phyloP scores from a whole-genome alignment of 2,113 vertebrate species.

The Phalacrocorax aristotelis region DNA sequence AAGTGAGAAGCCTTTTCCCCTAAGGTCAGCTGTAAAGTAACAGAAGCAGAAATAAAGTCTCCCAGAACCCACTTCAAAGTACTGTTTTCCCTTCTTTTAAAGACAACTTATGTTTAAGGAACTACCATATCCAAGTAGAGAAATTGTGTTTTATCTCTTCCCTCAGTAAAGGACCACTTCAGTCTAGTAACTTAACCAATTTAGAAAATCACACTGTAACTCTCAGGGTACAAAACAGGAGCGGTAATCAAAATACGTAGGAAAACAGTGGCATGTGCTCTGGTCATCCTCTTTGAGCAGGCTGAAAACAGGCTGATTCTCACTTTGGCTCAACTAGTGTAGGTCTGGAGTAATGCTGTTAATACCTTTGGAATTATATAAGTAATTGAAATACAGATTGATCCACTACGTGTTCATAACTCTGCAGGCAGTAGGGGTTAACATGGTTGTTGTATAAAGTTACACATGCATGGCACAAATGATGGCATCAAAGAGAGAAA shows the following conservation, averaged over 20 bases:
- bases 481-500: not conserved
- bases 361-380: not conserved
- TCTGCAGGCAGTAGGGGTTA: not conserved
- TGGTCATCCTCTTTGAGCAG: not conserved
- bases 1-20: not conserved
- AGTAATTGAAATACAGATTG: not conserved
- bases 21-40: not conserved
- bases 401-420: not conserved
- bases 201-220: not conserved
- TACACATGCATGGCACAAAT: not conserved
- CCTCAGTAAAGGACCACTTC: not conserved
- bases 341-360: not conserved
- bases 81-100: not conserved
- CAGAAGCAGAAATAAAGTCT: not conserved
- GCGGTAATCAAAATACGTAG: accelerated
- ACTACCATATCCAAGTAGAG: not conserved
- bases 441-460: not conserved
- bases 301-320: not conserved
- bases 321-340: not conserved
- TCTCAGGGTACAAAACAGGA: not conserved
- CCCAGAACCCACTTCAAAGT: not conserved
- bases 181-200: not conserved
- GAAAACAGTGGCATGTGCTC: not conserved
- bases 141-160: not conserved
- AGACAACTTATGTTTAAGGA: not conserved